Evolutionary conservation across 2,888 invertebrate species (phyloP).

Genomic region (Leptopilina myrica): DNA sequence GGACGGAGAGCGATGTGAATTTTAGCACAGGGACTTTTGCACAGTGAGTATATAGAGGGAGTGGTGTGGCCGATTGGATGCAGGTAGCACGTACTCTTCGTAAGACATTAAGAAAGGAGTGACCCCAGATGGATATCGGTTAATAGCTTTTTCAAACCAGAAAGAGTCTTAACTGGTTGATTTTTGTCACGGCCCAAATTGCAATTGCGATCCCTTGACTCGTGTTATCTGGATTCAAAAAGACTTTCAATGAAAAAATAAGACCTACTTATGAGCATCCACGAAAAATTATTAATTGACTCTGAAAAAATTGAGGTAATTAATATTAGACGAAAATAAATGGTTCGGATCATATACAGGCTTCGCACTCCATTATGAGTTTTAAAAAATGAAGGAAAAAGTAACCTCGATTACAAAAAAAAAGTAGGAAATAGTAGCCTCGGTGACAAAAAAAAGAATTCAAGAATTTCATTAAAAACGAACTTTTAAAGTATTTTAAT

Average conservation of each 20-base stretch:
- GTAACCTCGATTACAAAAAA: too few relatives aligned
- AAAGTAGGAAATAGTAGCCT: too few relatives aligned
- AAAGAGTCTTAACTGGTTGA: conserved; percentile 34
- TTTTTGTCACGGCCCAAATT: conserved; percentile 40
- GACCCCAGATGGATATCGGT: conserved; percentile 73
- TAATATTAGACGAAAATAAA: conserved; percentile 20
- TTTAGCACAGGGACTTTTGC: conserved; percentile 41
- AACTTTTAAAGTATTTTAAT: too few relatives aligned
- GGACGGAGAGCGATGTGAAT: conserved; percentile 37
- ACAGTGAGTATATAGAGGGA: conserved; percentile 37
- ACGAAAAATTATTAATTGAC: conserved; percentile 26
- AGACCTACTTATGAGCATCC: background rate
- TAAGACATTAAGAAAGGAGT: conserved; percentile 63
- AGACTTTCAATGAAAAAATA: conserved; percentile 38
- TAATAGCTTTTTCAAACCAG: conserved; percentile 69
- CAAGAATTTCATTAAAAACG: too few relatives aligned
- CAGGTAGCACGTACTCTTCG: conserved; percentile 45
- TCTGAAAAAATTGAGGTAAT: background rate
- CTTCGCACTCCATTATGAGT: too few relatives aligned
- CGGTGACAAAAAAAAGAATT: too few relatives aligned
- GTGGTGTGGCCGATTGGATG: conserved; percentile 28
- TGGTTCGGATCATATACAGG: background rate
- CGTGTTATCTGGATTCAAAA: conserved; percentile 37
- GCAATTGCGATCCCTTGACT: conserved; percentile 35
- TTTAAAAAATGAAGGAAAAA: too few relatives aligned